Evolutionary conservation across 2,797 vertebrate species (phyloP).

Genomic region (Manis javanica): DNA sequence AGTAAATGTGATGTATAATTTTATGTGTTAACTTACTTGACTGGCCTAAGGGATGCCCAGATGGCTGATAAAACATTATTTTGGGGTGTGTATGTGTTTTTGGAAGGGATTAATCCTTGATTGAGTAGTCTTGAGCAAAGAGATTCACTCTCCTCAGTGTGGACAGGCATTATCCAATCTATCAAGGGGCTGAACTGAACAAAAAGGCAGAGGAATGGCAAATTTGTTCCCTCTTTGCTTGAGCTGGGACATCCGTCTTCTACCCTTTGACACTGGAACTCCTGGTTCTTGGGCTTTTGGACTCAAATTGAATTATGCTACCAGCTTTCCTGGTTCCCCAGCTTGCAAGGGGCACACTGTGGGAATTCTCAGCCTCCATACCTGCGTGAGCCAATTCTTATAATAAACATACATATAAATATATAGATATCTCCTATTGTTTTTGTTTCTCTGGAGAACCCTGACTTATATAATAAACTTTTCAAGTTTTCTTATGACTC

Average conservation of each 20-base stretch:
- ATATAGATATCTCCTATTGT: background rate
- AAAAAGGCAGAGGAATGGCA: background rate
- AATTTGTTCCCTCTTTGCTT: background rate
- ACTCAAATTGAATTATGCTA: background rate
- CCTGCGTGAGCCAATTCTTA: background rate
- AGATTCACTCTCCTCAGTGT: background rate
- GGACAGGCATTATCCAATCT: background rate
- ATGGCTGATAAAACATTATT: background rate
- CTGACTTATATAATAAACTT: constrained; percentile 18
- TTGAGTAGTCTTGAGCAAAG: background rate
- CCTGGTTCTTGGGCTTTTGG: background rate
- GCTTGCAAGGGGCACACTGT: background rate
- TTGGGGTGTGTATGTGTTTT: background rate
- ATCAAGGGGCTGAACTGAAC: background rate
- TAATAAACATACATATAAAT: background rate
- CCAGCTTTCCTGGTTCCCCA: background rate
- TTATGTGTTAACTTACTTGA: background rate
- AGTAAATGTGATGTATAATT: background rate
- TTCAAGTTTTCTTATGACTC: background rate
- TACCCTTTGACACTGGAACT: background rate
- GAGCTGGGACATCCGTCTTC: background rate
- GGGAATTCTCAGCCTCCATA: background rate
- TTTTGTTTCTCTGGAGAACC: background rate
- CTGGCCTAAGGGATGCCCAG: background rate
- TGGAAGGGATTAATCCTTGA: background rate